Evolutionary conservation across 2,888 invertebrate species (phyloP), one percentile per base, ranked within the genome.

Genomic region (Tricholauxania praeusta): DNA sequence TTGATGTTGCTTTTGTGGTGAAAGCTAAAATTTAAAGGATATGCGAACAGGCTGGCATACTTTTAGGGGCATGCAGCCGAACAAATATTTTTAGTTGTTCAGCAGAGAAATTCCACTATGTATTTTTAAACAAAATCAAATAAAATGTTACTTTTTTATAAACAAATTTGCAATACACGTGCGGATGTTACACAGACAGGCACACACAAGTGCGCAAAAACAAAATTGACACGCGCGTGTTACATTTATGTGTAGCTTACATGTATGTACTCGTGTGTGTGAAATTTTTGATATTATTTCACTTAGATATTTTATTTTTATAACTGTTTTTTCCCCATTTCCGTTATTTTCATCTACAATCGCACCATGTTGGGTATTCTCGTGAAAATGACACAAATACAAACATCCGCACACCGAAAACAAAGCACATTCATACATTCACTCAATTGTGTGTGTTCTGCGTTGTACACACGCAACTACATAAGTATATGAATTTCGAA

Each of bases 401-500:
- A 75, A 28, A 55, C 57, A 62, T 12, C 49, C 19, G 22, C 48
- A 49, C 17, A 48, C 19, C 47, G 68, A 48, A 53, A 53, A 17
- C 39, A 53, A 12, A 53, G 17, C 28, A 47, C 12, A 55, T 39
- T 39, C 39, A 39, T 39, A 10, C 39, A 39, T 39, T 39, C 39
- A 10, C 39, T 39, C 39, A 39, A 39, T 39, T 39, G 39, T 39
- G 39, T 39, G 39, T 39, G 39, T 39, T 39, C 39, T 39, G 39
- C 39, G 39, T 39, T 39, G 39, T 39, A 83, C 81, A 79, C 80
- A 77, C 79, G 82, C 82, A 81, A 80, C 82, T 83, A 84, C 84
- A 81, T 84, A 84, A 84, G 85, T 84, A 84, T 84, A 84, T 85
- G 85, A 84, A 83, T 81, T 81, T 79, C 77, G 84, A 84, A 84